These are phyloP conservation scores for Eumacrocentrus americanus DNA, from an alignment of 2,888 invertebrate genomes.

Conservation along the genomic window DNA sequence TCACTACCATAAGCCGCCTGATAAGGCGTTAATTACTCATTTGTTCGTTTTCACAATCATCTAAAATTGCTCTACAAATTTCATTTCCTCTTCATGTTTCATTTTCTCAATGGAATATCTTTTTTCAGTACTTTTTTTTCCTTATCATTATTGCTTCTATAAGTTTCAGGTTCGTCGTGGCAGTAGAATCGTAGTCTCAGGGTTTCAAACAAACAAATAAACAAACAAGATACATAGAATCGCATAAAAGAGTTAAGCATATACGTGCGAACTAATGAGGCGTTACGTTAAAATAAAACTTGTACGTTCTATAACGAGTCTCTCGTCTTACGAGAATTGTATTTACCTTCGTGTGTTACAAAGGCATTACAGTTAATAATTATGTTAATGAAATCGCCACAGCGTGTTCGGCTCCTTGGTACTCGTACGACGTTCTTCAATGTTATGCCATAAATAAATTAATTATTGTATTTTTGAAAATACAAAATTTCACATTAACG, in stretches of 20 bases:
- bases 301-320: slow-evolving; percentile 31
- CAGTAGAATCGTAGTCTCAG: slow-evolving; percentile 55
- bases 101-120: neutral
- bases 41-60: slow-evolving; percentile 2
- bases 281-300: slow-evolving; percentile 33
- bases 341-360: slow-evolving; percentile 35
- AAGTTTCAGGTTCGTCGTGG: slow-evolving; percentile 43
- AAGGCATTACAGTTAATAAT: slow-evolving; percentile 34
- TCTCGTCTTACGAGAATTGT: slow-evolving; percentile 29
- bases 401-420: slow-evolving; percentile 25
- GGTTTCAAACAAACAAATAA: slow-evolving; percentile 48
- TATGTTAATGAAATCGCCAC: slow-evolving; percentile 23
- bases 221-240: slow-evolving; percentile 43
- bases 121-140: neutral
- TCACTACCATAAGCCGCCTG: neutral
- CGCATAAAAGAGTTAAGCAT: slow-evolving; percentile 40
- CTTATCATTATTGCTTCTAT: neutral
- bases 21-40: slow-evolving; percentile 2
- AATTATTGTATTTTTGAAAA: neutral
- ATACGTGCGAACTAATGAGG: slow-evolving; percentile 27
- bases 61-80: too few relatives aligned
- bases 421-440: slow-evolving; percentile 3
- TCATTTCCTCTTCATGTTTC: neutral
- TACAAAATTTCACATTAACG: neutral
- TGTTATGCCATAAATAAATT: neutral